Conservation (phyloP, 2,888 invertebrate species). For the Laspeyria flexula region DNA sequence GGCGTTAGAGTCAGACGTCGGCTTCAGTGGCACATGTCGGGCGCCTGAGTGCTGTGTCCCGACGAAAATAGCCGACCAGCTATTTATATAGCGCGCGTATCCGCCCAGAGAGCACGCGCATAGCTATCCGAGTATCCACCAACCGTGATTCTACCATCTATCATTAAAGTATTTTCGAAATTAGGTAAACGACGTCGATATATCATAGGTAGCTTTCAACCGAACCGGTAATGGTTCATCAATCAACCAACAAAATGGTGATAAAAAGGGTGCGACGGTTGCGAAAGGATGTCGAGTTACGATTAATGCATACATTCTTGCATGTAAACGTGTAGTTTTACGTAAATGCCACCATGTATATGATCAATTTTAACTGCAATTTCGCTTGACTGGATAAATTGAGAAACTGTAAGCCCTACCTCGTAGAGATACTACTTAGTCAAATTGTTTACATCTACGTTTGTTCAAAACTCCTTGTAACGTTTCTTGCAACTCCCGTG, state of each 20-base stretch:
- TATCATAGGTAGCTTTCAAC: constrained; percentile 57
- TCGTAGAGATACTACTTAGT: too few relatives aligned
- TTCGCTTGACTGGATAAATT: background rate
- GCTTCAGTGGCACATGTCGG: constrained; percentile 76
- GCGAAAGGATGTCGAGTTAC: constrained; percentile 40
- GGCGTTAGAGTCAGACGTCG: constrained; percentile 66
- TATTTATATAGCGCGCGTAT: constrained; percentile 81
- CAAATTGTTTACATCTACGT: too few relatives aligned
- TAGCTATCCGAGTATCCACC: constrained; percentile 53
- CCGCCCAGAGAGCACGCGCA: constrained; percentile 78
- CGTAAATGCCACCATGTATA: constrained; percentile 6
- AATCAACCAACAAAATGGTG: constrained; percentile 68
- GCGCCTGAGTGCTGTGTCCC: constrained; percentile 72
- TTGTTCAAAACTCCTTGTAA: too few relatives aligned
- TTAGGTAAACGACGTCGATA: constrained; percentile 43
- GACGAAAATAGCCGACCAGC: constrained; percentile 78
- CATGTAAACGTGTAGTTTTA: constrained; percentile 3
- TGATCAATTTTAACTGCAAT: background rate
- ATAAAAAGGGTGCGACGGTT: constrained; percentile 50
- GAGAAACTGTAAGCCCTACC: background rate
- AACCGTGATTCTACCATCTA: constrained; percentile 42
- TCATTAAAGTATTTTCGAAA: constrained; percentile 33
- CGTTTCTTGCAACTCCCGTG: too few relatives aligned
- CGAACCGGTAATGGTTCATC: constrained; percentile 70
- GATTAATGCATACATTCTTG: constrained; percentile 14